Conservation (phyloP, 2,888 invertebrate species). For the Limenitis camilla region DNA sequence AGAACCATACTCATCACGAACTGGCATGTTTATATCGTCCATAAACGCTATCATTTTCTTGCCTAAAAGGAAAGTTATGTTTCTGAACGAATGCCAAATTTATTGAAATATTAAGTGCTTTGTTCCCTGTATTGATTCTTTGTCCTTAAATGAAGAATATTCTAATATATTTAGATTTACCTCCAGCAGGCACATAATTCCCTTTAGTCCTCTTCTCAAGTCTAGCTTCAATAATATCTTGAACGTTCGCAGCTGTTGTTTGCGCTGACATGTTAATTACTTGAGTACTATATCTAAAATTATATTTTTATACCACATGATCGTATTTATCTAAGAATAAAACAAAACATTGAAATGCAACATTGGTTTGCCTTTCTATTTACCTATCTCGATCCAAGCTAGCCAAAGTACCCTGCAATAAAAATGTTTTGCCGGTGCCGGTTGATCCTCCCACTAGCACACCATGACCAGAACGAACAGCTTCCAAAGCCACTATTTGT, state of each 20-base stretch:
- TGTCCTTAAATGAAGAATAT: not conserved
- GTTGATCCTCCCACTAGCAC: constrained; percentile 87
- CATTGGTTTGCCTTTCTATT: not conserved
- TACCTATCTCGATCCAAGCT: constrained; percentile 68
- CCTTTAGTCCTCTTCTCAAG: constrained; percentile 92
- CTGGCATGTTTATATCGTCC: constrained; percentile 96
- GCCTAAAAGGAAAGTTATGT: constrained; percentile 34
- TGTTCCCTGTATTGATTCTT: too few relatives aligned
- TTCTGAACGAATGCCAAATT: not conserved
- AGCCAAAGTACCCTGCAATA: constrained; percentile 79
- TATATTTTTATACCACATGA: constrained; percentile 12
- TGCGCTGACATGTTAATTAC: constrained; percentile 92
- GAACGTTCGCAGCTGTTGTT: constrained; percentile 88
- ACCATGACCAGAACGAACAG: constrained; percentile 34
- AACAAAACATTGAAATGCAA: too few relatives aligned
- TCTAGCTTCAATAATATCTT: constrained; percentile 89
- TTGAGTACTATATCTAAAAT: constrained; percentile 72
- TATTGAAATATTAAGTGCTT: too few relatives aligned
- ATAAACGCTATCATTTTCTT: constrained; percentile 90
- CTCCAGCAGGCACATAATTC: constrained; percentile 84
- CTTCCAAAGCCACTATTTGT: constrained; percentile 69
- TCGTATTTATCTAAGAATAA: too few relatives aligned
- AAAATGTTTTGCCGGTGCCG: constrained; percentile 91
- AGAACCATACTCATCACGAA: constrained; percentile 89
- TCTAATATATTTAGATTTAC: constrained; percentile 35